Evolutionary conservation across 1,140 invertebrate species (phyloP).

Genomic region (Ptiloglossa arizonensis): DNA sequence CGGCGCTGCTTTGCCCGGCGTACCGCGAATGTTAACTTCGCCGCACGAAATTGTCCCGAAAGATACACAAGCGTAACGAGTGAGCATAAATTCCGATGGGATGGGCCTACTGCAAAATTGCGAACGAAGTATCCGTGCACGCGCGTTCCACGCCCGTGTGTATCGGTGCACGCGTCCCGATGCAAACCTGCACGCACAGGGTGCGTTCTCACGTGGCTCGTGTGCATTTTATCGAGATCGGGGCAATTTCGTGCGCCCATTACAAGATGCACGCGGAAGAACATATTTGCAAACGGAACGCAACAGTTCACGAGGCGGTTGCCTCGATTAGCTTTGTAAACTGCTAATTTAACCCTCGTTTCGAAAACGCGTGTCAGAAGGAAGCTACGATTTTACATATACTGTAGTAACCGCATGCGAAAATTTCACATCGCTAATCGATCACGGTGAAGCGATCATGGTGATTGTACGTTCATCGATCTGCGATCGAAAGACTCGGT

Average conservation of each 20-base stretch:
- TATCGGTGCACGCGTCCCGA: conserved; percentile 8
- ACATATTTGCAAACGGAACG: conserved; percentile 1
- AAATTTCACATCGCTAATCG: too few relatives aligned
- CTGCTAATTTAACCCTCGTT: neutral
- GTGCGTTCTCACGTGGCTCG: neutral
- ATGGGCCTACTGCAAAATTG: conserved; percentile 17
- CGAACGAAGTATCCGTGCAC: conserved; percentile 21
- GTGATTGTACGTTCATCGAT: too few relatives aligned
- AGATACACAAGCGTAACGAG: conserved; percentile 13
- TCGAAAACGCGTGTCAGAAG: too few relatives aligned
- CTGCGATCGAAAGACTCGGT: too few relatives aligned
- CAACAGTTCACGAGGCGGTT: neutral
- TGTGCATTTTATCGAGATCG: conserved; percentile 26
- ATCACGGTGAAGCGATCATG: too few relatives aligned
- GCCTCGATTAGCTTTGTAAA: conserved; percentile 11
- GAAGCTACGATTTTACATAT: too few relatives aligned
- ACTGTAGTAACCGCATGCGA: too few relatives aligned
- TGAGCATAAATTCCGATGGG: conserved; percentile 26
- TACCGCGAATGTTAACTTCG: conserved; percentile 23
- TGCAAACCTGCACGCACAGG: neutral
- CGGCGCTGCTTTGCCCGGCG: neutral
- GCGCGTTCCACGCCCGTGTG: conserved; percentile 24
- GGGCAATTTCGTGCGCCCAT: conserved; percentile 22
- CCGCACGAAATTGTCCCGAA: conserved; percentile 12
- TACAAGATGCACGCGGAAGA: conserved; percentile 11